These are phyloP conservation scores for Pontoporia blainvillei DNA, from an alignment of 2,113 vertebrate genomes.

Conservation along the genomic window DNA sequence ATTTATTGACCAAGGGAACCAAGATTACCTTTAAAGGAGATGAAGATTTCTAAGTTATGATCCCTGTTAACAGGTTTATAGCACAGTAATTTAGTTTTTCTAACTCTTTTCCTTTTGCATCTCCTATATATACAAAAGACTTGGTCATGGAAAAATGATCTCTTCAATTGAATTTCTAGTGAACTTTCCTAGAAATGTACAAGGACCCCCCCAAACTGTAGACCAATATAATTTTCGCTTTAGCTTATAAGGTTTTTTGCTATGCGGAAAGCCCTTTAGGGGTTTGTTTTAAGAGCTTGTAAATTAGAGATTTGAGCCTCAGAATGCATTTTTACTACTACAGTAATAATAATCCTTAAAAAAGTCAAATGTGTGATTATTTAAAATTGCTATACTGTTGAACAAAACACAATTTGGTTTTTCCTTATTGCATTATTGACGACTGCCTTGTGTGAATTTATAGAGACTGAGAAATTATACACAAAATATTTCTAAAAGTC, in stretches of 20 bases:
- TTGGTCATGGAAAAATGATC: neutral
- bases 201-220: neutral
- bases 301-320: neutral
- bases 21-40: neutral
- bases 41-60: neutral
- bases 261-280: neutral
- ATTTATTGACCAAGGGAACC: neutral
- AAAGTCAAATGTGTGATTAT: neutral
- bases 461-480: neutral
- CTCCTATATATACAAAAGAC: neutral
- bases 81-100: neutral
- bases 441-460: neutral
- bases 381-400: neutral
- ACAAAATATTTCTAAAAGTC: neutral
- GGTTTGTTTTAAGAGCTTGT: neutral
- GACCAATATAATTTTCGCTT: neutral
- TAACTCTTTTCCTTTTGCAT: neutral
- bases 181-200: neutral
- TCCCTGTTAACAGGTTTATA: neutral
- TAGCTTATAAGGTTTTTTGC: neutral
- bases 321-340: neutral
- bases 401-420: neutral
- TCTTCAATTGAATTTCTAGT: neutral
- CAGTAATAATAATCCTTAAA: neutral
- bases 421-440: neutral